Base-by-base conservation (phyloP, 2,113 vertebrate genomes). In the Albula goreensis region DNA sequence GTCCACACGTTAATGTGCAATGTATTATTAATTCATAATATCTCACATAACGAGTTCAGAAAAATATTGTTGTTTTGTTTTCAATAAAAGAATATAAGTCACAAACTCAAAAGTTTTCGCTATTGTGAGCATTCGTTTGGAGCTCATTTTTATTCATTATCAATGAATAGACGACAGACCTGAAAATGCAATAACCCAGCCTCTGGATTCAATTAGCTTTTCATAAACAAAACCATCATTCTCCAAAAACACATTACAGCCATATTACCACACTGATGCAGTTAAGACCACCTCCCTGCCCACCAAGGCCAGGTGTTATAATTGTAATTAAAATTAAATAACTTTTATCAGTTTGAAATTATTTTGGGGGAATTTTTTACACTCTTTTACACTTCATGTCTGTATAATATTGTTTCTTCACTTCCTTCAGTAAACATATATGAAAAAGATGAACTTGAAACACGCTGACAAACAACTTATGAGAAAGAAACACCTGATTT, bases 11-110 rank as follows among this genome's bases (percentile, higher is more conserved):
- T 91, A 91, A 85, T 87, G 90, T 87, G 90, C 86, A 90, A 93
- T 94, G 90, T 93, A 93, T 94, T 94, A 95, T 94, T 93, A 91
- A 94, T 94, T 90, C 92, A 91, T 92, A 90, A 93, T 91, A 92
- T 93, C 89, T 91, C 91, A 92, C 91, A 93, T 93, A 91, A 94
- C 93, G 91, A 93, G 93, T 95, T 91, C 89, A 88, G 90, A 89
- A 92, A 48, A 25, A 85, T 31, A 50, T 81, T 81, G 17, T n/a
- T 66, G 17, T 66, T 81, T 78, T 17, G n/a, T 22, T 10, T 81
- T 53, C 5, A 19, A 63, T 50, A 50, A 53, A 52, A 50, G 31
- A 25, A 19, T n/a, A 48, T 49, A 31, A 10, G 5, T n/a, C 8
- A 31, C 22, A 31, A 66, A 12, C 10, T 15, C 17, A 60, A 4